Base-by-base conservation (phyloP, 1,140 invertebrate genomes). In the Pachypeltis micranthus region DNA sequence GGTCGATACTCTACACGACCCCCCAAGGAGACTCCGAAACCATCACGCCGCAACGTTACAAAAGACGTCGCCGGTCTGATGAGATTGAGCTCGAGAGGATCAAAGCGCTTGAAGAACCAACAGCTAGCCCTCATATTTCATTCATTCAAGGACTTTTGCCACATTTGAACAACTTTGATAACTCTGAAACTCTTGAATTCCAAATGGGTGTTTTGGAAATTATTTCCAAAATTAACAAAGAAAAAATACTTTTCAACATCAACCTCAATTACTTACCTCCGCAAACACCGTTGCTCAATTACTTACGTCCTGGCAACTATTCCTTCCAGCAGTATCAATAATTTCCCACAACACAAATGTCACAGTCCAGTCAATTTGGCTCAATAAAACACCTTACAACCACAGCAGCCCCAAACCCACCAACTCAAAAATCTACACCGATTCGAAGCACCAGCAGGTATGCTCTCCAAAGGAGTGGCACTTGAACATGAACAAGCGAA, bases 31-130 rank as follows among this genome's bases (percentile, higher is more conserved):
- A 61, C 29, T 23, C 59, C 59, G n/a, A n/a, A n/a, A n/a, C n/a
- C n/a, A n/a, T n/a, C 59, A 61, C 25, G 25, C 59, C 1, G 34
- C 59, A 24, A 61, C 31, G 21, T n/a, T 23, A 44, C 59, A 61
- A 57, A 27, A 62, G 51, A 62, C 51, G 44, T 28, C 44, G 47
- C 47, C 44, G 25, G 16, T 25, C 44, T 55, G 61, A 62, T 56
- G 61, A 55, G 25, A 47, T 62, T 26, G 61, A 62, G 47, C 29
- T 55, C 10, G 55, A 29, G 29, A 62, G 54, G 61, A n/a, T 62
- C 1, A 62, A 62, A 55, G 61, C 47, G 28, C n/a, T 62, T 2
- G 51, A 55, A 27, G 61, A 62, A 56, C 44, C 44, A 55, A 12
- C 47, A 25, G 23, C 3, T 7, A 55, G 51, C 55, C 44, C 61